Evolutionary conservation across 92 coral and sea anemone species (phyloP), one percentile per base, ranked within the genome.

Genomic region (Pocillopora meandrina): DNA sequence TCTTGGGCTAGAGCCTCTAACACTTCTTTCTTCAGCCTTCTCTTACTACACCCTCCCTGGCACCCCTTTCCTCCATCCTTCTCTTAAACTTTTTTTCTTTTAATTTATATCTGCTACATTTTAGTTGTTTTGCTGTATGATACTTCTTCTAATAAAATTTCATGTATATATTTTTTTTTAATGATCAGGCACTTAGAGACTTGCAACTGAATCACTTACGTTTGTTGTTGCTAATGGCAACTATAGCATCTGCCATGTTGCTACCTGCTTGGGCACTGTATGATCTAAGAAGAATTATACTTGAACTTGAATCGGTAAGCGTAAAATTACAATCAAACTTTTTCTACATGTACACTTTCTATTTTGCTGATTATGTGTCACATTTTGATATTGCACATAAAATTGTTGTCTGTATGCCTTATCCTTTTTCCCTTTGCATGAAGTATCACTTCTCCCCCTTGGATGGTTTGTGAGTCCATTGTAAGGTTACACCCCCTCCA

Each of bases 251-350:
- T 69, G 87, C 89, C 57, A 88, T 93, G 65, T 74, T 96, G 21
- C 65, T 96, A 62, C 99, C 99, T 20, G 84, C 90, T 55, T 96
- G 99, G 99, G 98, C 98, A 17, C 82, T 94, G 56, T 91, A 91
- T 75, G 99, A 96, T 80, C 87, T 94, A 61, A 78, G 87, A 75
- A 90, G 87, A 82, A 89, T 96, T 72, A 74, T 94, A 64, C 74
- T 88, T 26, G 84, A 86, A 62, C 77, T 96, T 61, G 95, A 94
- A 84, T 79, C 90, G 93, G 99, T 96, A 78, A 94, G 94, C 87
- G 15, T 34, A 18, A 35, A 16, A 55, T 15, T 21, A 55, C 1
- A 19, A 19, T 61, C 5, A 9, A 61, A 61, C 65, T 0, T 65
- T 19, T 18, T 65, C 26, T 26, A 26, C 26, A 26, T 26, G 26